phyloP scores from a whole-genome alignment of 2,113 vertebrate species.

The Leiothrix lutea region DNA sequence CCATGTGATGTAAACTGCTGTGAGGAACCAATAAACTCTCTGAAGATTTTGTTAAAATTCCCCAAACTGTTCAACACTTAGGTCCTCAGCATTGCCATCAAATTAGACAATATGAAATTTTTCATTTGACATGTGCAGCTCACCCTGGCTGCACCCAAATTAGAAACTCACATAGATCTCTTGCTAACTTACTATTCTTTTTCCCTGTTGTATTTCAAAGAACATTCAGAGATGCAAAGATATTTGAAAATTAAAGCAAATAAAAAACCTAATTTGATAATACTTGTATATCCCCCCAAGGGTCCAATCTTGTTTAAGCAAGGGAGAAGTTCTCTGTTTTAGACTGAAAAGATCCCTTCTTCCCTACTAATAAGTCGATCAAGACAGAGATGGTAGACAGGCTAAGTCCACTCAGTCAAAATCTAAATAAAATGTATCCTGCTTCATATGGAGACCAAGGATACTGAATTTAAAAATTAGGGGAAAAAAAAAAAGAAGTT shows the following conservation, averaged over 20 bases:
- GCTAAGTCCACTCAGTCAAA: neutral
- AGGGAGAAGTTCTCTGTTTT: neutral
- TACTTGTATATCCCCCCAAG: neutral
- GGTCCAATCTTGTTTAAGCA: neutral
- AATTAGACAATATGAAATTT: neutral
- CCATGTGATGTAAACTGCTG: neutral
- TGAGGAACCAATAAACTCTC: neutral
- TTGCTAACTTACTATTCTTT: neutral
- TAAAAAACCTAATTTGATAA: neutral
- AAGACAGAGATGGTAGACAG: neutral
- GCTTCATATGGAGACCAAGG: neutral
- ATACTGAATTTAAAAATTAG: neutral
- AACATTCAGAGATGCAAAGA: neutral
- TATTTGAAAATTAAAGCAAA: neutral
- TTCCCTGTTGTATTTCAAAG: neutral
- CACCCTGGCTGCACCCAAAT: neutral
- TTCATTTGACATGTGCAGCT: neutral
- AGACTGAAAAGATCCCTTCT: neutral
- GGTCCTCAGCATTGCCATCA: neutral
- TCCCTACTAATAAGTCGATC: neutral
- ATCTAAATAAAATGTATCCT: neutral
- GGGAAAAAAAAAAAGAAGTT: neutral
- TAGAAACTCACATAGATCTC: neutral
- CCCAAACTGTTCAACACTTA: neutral
- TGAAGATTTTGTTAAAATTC: neutral